Evolutionary conservation across 2,113 vertebrate species (phyloP).

Genomic region (Alouatta palliata): DNA sequence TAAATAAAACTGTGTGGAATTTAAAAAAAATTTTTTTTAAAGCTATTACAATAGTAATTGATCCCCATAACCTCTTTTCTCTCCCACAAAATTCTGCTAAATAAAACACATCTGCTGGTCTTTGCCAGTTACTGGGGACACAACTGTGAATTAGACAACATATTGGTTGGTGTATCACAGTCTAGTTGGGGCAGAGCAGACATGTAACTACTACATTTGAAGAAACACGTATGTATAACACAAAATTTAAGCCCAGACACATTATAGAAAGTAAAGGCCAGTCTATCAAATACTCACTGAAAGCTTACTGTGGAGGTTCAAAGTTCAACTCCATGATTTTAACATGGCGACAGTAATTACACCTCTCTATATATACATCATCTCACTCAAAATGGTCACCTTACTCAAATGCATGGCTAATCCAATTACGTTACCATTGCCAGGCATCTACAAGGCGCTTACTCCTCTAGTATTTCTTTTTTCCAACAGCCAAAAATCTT

Average conservation of each 20-base stretch:
- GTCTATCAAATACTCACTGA: neutral
- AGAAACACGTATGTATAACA: constrained; percentile 8
- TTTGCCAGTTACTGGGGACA: neutral
- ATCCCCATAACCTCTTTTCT: neutral
- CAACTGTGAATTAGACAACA: neutral
- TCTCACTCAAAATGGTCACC: neutral
- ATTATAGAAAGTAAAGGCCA: neutral
- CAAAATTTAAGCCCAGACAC: constrained; percentile 25
- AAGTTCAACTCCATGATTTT: neutral
- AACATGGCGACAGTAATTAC: neutral
- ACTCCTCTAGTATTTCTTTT: neutral
- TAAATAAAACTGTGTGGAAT: constrained; percentile 9
- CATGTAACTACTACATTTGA: neutral
- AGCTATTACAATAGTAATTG: neutral
- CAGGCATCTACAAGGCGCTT: neutral
- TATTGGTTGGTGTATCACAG: neutral
- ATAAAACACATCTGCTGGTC: neutral
- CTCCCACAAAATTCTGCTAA: neutral
- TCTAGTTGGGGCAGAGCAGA: neutral
- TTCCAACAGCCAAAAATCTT: neutral
- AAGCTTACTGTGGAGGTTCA: neutral
- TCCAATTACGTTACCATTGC: neutral
- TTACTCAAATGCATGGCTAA: neutral
- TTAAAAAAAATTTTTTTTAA: neutral
- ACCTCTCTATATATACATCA: neutral